Base-by-base conservation (phyloP, 2,888 invertebrate genomes). In the Yponomeuta plumbellus region DNA sequence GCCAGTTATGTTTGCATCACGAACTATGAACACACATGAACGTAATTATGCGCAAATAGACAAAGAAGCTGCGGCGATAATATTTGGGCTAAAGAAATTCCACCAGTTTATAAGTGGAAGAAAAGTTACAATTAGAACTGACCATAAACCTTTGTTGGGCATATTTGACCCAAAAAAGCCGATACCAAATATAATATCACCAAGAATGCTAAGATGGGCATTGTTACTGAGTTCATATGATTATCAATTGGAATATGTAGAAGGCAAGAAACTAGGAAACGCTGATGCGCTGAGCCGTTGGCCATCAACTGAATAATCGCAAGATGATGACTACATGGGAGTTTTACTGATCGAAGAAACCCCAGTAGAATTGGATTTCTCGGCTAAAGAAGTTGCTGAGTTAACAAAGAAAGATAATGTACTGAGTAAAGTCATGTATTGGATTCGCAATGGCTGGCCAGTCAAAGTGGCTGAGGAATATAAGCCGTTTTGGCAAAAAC, bases 11-110 rank as follows among this genome's bases (percentile, higher is more conserved):
- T 80, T 74, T 70, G 78, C 77, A 0, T 80, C 77, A 40, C 69
- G 68, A 71, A 77, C 69, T 66, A 73, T 71, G 71, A 73, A 62
- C 70, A 72, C 26, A 40, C 71, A 72, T 17, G 72, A 81, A 65
- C 70, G 69, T 26, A 68, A 68, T 20, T 74, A 75, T 69, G 78
- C 71, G 2, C 73, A 74, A 64, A 66, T 75, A 26, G 74, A 75
- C 59, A 69, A 71, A 40, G 75, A 73, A 70, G 81, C 79, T 6
- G 70, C 80, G 11, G 73, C 76, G 17, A 71, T 81, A 13, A 71
- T 81, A 13, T 84, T 72, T 68, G 80, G 78, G 1, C 72, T 83
- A 5, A 73, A 75, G 61, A 74, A 77, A 70, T 81, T 83, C 69
- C 74, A 79, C 66, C 67, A 68, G 57, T 67, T 59, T 62, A 40